These are phyloP conservation scores for Cremastobaeus sp. DNA, from an alignment of 2,888 invertebrate genomes.

Conservation along the genomic window DNA sequence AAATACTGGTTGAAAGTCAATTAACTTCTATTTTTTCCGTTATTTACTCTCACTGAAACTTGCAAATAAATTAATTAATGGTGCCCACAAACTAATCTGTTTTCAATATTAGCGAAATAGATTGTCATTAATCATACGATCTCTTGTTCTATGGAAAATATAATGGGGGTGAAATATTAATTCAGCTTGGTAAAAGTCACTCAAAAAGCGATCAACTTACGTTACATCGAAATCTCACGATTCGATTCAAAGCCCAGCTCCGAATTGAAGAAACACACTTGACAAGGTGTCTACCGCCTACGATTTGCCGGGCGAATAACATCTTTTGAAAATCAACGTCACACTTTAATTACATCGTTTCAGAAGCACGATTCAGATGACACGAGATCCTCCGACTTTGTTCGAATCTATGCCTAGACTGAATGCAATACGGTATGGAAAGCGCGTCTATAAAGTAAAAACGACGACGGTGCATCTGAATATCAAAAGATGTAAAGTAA, in stretches of 20 bases:
- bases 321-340: constrained; percentile 42
- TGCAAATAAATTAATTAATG: too few species aligned
- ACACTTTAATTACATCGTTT: constrained; percentile 26
- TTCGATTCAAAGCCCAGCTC: background rate
- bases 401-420: constrained; percentile 37
- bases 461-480: constrained; percentile 65
- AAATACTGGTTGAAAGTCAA: constrained; percentile 52
- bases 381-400: constrained; percentile 41
- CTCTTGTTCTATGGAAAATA: too few species aligned
- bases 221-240: too few species aligned
- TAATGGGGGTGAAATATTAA: too few species aligned
- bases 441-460: constrained; percentile 27
- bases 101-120: too few species aligned
- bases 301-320: constrained; percentile 17
- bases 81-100: too few species aligned
- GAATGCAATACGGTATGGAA: constrained; percentile 29
- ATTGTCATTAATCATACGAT: too few species aligned
- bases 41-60: too few species aligned
- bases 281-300: constrained; percentile 11
- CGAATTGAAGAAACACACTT: background rate
- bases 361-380: constrained; percentile 22
- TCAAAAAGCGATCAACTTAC: too few species aligned
- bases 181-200: too few species aligned
- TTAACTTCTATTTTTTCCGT: constrained; percentile 47
- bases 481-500: constrained; percentile 68